Conservation (phyloP, 2,888 invertebrate genomes). For the Pandemis heparana region DNA sequence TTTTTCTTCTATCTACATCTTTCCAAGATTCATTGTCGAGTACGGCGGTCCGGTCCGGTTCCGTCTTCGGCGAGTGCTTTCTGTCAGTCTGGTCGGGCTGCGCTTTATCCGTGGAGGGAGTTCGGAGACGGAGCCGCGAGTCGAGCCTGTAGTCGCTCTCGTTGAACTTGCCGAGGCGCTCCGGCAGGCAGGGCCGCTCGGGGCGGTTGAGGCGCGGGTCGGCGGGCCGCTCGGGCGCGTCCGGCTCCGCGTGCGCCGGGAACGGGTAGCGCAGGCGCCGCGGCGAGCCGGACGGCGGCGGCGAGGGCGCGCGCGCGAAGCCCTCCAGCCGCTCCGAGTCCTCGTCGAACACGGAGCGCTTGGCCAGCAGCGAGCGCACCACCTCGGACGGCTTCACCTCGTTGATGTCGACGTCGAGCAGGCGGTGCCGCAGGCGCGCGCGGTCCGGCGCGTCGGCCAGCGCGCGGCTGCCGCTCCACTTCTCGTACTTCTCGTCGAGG, state of each 20-base stretch:
- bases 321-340: slow-evolving; percentile 97
- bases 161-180: slow-evolving; percentile 56
- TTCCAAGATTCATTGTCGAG: slow-evolving; percentile 63
- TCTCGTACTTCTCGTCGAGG: slow-evolving; percentile 96
- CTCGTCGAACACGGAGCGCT: slow-evolving; percentile 98
- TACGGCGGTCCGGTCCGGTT: slow-evolving; percentile 50
- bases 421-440: slow-evolving; percentile 88
- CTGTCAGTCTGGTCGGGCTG: slow-evolving; percentile 54
- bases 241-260: slow-evolving; percentile 36
- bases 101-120: slow-evolving; percentile 64
- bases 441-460: slow-evolving; percentile 86
- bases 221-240: slow-evolving; percentile 51
- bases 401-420: slow-evolving; percentile 92
- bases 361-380: slow-evolving; percentile 95
- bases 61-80: slow-evolving; percentile 54
- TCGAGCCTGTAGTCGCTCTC: slow-evolving; percentile 62
- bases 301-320: slow-evolving; percentile 93
- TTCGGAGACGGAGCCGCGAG: slow-evolving; percentile 84
- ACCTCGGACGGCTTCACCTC: slow-evolving; percentile 97
- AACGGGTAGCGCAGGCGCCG: slow-evolving; percentile 52
- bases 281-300: slow-evolving; percentile 70
- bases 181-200: slow-evolving; percentile 54
- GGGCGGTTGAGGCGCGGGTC: slow-evolving; percentile 61
- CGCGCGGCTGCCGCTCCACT: slow-evolving; percentile 90
- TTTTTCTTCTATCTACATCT: slow-evolving; percentile 63